Base-by-base conservation (phyloP, 2,113 vertebrate species). In the Sinocyclocheilus anshuiensis region DNA sequence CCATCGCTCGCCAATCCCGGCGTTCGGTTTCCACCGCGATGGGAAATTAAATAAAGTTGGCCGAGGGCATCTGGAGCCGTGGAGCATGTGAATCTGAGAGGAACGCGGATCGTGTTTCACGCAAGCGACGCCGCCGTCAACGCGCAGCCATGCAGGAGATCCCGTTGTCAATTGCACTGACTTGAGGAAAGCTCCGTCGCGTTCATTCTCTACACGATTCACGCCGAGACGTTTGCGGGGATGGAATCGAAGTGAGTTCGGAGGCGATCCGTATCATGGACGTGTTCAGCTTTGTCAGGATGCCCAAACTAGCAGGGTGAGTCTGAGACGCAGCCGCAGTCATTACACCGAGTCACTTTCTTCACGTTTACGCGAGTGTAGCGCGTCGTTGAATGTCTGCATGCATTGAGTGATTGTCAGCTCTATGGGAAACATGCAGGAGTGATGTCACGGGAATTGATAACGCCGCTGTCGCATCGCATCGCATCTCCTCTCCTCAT, bases 211-310 rank as follows among this genome's bases (percentile, higher is more conserved):
- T 3, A 0, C 18, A 10, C 50, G 16, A 6, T 65, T 65, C 22
- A 3, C 57, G n/a, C 10, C 15, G 39, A 76, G 12, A 45, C 79
- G n/a, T 42, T 24, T 26, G 10, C 24, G 24, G 2, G 61, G 9
- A 81, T 82, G 80, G 24, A 69, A 50, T 6, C 80, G 80, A 26
- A 82, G 63, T 82, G 81, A 82, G 8, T 92, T 92, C 93, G 91
- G 92, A 74, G 92, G 95, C 90, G 95, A 95, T 96, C 95, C 81
- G 7, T 4, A 63, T 29, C 94, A 98, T 98, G 97, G 97, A 98
- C 95, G 97, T 98, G 95, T 98, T 98, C 95, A 96, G 96, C 96
- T 98, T 98, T 95, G 97, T 97, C 94, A 97, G 97, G 97, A 97
- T 97, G 93, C 95, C 97, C 91, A 98, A 98, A 96, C 97, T 98